These are phyloP conservation scores for Fulica atra DNA, from an alignment of 2,113 vertebrate species.

Conservation along the genomic window DNA sequence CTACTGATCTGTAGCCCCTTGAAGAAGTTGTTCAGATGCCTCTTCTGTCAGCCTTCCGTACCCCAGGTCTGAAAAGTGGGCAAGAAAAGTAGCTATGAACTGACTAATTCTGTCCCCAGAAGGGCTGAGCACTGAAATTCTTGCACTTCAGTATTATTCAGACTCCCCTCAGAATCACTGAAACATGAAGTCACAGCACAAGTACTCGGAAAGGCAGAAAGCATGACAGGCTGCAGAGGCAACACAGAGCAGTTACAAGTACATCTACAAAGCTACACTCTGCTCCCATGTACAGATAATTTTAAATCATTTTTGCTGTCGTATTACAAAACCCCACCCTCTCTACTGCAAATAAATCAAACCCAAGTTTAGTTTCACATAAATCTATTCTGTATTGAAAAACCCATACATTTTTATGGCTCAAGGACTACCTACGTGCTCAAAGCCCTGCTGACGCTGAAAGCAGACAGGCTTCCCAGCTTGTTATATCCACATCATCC, in stretches of 20 bases:
- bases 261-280: background rate
- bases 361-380: background rate
- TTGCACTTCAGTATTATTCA: background rate
- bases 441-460: background rate
- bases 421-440: background rate
- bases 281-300: no score
- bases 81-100: background rate
- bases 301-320: background rate
- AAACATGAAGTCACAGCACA: background rate
- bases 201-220: background rate
- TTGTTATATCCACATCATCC: background rate
- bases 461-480: background rate
- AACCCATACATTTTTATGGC: background rate
- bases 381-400: background rate
- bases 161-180: background rate
- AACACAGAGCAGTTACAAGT: background rate
- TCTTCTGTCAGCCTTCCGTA: background rate
- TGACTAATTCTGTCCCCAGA: background rate
- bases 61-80: fast-evolving
- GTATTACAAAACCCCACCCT: background rate
- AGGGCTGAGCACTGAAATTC: background rate
- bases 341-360: background rate
- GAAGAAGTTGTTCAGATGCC: background rate
- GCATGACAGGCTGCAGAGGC: background rate
- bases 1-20: background rate